Evolutionary conservation across 2,888 invertebrate species (phyloP), one percentile per base, ranked within the genome.

Genomic region (Acanthosepion esculentum): DNA sequence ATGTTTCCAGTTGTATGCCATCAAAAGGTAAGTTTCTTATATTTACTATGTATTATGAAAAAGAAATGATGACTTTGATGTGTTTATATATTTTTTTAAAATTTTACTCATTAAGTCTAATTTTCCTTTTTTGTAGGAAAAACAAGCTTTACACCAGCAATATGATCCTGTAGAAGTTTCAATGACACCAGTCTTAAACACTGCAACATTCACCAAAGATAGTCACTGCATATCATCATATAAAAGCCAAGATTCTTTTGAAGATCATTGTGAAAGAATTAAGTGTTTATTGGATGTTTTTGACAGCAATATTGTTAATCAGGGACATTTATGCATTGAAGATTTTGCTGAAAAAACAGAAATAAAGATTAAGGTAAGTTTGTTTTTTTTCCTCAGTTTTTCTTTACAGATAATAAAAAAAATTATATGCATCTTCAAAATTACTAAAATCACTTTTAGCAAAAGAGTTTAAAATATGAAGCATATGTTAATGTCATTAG

Each of bases 271-370:
- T 94, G 96, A 96, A 92, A 95, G 95, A 41, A 96, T 96, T 4
- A 95, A 96, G 64, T 95, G 95, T 26, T 95, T 96, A 91, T 95
- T 97, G 92, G 96, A 96, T 26, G 95, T 95, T 48, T 96, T 96
- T 94, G 96, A 97, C 95, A 95, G 95, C 94, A 96, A 96, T 94
- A 95, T 96, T 29, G 94, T 96, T 48, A 96, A 96, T 48, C 95
- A 96, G 93, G 96, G 96, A 33, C 95, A 95, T n/a, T 95, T 97
- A n/a, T 95, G 94, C 29, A 94, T 94, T 33, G 95, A 95, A 48
- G 96, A 96, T 94, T 96, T 96, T 55, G 94, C 94, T 26, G 96
- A 96, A 29, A 96, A 96, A 53, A 94, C 96, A n/a, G 96, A 97
- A 94, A 96, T 95, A 41, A 96, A 95, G 94, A 95, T 96, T 26